Evolutionary conservation across 2,113 vertebrate species (phyloP).

Genomic region (Megaceryle torquata): DNA sequence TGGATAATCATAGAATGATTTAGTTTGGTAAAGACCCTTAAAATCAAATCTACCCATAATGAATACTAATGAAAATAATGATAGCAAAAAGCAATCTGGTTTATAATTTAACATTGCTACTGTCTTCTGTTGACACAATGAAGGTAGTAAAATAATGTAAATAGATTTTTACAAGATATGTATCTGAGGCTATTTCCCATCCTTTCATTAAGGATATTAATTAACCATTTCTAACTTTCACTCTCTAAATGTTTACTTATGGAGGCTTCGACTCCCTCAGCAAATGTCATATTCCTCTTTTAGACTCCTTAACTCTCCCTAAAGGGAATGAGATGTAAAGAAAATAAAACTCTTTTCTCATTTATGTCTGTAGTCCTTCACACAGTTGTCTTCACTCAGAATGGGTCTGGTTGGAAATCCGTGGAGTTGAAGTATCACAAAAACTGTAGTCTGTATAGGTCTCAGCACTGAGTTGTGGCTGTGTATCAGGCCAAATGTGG

Average conservation of each 20-base stretch:
- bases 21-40: not conserved
- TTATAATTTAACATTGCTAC: not conserved
- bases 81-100: not conserved
- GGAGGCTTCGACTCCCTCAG: not conserved
- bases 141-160: not conserved
- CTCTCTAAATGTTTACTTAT: not conserved
- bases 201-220: not conserved
- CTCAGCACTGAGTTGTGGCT: not conserved
- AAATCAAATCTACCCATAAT: not conserved
- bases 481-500: not conserved
- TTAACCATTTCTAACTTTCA: not conserved
- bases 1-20: not conserved
- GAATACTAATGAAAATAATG: not conserved
- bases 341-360: not conserved
- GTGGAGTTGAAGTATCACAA: not conserved
- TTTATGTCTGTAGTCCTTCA: not conserved
- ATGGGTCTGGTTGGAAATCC: not conserved
- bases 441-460: not conserved
- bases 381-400: not conserved
- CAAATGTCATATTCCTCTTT: not conserved
- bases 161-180: not conserved
- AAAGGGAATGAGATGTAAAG: not conserved
- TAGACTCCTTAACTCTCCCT: not conserved
- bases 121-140: not conserved
- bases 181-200: not conserved